These are phyloP conservation scores for Dipodomys spectabilis DNA, from an alignment of 2,113 vertebrate genomes.

Conservation along the genomic window DNA sequence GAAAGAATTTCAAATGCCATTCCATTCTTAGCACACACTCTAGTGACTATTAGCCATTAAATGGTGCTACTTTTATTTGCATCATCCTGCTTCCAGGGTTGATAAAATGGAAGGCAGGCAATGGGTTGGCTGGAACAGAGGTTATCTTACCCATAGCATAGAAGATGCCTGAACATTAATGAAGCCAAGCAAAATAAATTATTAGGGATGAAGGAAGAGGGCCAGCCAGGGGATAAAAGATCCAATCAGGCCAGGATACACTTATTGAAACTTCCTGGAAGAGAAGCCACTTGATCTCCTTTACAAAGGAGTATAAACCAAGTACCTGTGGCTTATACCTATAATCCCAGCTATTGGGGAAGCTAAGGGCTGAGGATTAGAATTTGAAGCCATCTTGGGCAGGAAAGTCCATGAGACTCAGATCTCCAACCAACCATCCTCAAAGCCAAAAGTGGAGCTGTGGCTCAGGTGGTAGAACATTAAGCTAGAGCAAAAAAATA, in stretches of 20 bases:
- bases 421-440: too few species aligned
- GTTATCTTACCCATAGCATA: fast-evolving
- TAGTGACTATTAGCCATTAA: background rate
- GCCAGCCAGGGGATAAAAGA: too few species aligned
- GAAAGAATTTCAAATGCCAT: background rate
- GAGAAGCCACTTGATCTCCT: background rate
- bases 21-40: background rate
- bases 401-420: too few species aligned
- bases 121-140: too few species aligned
- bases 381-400: too few species aligned
- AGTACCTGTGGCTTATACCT: too few species aligned
- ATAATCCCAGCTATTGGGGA: too few species aligned
- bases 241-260: background rate
- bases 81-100: background rate
- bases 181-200: background rate
- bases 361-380: too few species aligned
- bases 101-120: background rate
- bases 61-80: background rate
- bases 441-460: too few species aligned
- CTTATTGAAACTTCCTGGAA: background rate
- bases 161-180: background rate
- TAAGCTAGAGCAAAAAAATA: too few species aligned
- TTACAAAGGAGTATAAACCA: background rate
- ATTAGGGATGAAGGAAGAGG: background rate
- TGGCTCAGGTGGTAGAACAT: too few species aligned